Percentiles rank a stretch among this genome's conserved stretches.
Evolutionary conservation across 2,888 invertebrate genomes (phyloP).

Genomic region (Phengaris arion): DNA sequence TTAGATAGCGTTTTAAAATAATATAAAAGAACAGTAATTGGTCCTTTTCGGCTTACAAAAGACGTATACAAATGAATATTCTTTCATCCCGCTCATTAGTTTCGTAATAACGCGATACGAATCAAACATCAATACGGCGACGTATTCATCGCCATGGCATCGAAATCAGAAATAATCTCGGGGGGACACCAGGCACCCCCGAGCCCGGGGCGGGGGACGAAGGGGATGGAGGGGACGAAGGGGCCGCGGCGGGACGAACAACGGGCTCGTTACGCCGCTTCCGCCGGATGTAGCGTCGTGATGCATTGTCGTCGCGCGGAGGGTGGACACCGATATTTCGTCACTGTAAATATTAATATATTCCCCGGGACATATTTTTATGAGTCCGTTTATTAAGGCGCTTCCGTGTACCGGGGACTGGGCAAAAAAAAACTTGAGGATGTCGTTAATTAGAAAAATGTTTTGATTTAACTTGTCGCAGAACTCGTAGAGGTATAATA

Average conservation of each 20-base stretch:
- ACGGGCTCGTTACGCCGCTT: constrained; percentile 75
- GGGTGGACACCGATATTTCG: constrained; percentile 71
- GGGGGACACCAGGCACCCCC: constrained; percentile 32
- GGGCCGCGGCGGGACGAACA: constrained; percentile 58
- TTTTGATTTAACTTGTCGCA: not conserved
- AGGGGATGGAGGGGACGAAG: constrained; percentile 36
- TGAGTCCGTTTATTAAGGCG: constrained; percentile 14
- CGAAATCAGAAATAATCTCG: constrained; percentile 65
- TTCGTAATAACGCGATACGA: constrained; percentile 50
- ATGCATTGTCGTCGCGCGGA: constrained; percentile 68
- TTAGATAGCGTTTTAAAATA: not conserved
- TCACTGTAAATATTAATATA: constrained; percentile 65
- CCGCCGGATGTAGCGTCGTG: constrained; percentile 75
- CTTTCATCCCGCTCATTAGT: constrained; percentile 22
- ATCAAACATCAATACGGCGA: constrained; percentile 55
- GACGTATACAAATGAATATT: constrained; percentile 1
- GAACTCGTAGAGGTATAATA: too few species aligned
- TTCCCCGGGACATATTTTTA: constrained; percentile 47
- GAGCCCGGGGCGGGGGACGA: constrained; percentile 38
- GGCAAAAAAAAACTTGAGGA: not conserved
- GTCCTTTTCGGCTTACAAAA: constrained; percentile 2
- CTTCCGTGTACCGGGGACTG: constrained; percentile 6
- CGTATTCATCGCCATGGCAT: constrained; percentile 71
- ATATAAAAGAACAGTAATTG: not conserved
- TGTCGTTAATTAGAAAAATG: constrained; percentile 13